These are phyloP conservation scores for Eudemis profundana DNA, from an alignment of 2,888 invertebrate genomes.

Conservation along the genomic window DNA sequence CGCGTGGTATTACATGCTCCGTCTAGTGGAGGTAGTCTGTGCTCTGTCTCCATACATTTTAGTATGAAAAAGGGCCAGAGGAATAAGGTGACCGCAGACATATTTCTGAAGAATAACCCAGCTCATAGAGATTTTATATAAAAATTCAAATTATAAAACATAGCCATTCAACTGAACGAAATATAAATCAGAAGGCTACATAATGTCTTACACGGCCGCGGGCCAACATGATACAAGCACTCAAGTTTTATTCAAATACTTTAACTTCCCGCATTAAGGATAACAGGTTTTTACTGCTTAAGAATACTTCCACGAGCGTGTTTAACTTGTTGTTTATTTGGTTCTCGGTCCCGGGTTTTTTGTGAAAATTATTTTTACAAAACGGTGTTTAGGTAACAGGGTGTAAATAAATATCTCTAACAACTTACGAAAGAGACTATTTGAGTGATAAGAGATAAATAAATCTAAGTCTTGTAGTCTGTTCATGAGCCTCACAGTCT, in stretches of 20 bases:
- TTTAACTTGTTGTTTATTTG: background rate
- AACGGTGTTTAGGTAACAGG: background rate
- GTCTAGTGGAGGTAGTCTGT: too few relatives aligned
- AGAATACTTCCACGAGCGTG: slow-evolving; percentile 1
- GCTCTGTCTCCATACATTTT: too few relatives aligned
- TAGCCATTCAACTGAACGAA: background rate
- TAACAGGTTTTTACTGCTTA: slow-evolving; percentile 21
- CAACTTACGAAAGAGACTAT: too few relatives aligned
- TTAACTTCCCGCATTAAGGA: slow-evolving; percentile 18
- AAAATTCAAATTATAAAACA: background rate
- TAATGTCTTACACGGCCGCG: slow-evolving; percentile 12
- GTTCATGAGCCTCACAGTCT: too few relatives aligned
- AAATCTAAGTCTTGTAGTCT: too few relatives aligned
- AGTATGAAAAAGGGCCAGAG: too few relatives aligned
- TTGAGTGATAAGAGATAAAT: too few relatives aligned
- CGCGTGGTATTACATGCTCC: too few relatives aligned
- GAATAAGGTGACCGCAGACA: too few relatives aligned
- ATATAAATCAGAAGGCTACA: background rate
- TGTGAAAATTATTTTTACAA: background rate
- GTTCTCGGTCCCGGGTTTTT: background rate
- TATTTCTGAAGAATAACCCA: too few relatives aligned
- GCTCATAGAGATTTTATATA: too few relatives aligned
- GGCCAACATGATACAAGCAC: slow-evolving; percentile 1
- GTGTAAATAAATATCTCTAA: background rate
- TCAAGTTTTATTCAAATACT: slow-evolving; percentile 37